Evolutionary conservation across 2,797 vertebrate species (phyloP), one percentile per base, ranked within the genome.

Genomic region (Cheirogaleus major): DNA sequence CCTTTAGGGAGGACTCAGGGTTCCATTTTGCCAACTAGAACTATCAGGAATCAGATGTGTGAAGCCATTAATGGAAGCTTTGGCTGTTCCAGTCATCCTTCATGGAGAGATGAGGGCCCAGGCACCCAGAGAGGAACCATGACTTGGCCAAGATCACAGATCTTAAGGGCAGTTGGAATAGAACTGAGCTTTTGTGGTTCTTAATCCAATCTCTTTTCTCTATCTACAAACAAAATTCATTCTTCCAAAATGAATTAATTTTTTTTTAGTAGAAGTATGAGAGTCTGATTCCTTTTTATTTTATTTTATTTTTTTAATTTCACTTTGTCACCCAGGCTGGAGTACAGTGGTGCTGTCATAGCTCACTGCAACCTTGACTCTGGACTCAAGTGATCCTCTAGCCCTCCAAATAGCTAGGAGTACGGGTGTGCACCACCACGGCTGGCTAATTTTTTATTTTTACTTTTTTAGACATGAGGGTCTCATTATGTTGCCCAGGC

Each of bases 381-480:
- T 4, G 1, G 48, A 12, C 22, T 78, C 32, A 35, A 52, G 32
- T 2, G 6, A 25, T 15, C 45, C 12, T 13, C 12, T 32, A 52
- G 75, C 6, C n/a, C n/a, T 32, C 6, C 1, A 4, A 76, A 32
- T 35, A n/a, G 5, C 32, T 5, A 18, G 63, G 63, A 18, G 0
- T 65, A 65, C 63, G n/a, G 63, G 11, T 23, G 48, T 35, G 20
- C 11, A n/a, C 7, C 75, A 52, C 11, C 32, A 52, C 48, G 4
- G 10, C 48, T 8, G 11, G 48, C 20, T 52, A 23, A 52, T 23
- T 52, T 50, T 50, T 50, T 50, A n/a, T 76, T 76, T 76, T 52
- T 22, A n/a, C 6, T 14, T 35, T 23, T 22, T 22, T 35, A 52
- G 32, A 76, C 13, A n/a, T 25, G 55, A 0, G 48, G 1, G 20